Evolutionary conservation across 2,797 vertebrate genomes (phyloP), one percentile per base, ranked within the genome.

Genomic region (Epinephelus malabaricus): DNA sequence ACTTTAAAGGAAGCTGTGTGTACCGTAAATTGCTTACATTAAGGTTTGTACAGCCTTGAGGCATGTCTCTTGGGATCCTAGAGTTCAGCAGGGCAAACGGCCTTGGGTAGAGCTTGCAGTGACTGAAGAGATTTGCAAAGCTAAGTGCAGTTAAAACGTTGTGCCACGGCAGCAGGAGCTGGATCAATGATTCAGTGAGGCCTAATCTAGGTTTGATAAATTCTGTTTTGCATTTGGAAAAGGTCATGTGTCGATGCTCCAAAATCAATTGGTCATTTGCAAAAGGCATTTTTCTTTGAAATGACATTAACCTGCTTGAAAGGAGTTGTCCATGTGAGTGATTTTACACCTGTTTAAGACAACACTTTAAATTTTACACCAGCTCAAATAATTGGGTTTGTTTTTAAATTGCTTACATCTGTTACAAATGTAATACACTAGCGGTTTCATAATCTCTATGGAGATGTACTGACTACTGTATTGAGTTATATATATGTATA

Each of bases 171-270:
- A 30, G 75, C 53, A 30, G 0, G 47, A 21, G 76, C 34, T 14
- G 15, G 84, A 86, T 92, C 80, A 73, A 85, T 88, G 66, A 76
- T 70, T 81, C 75, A 69, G 66, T 47, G 54, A 62, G n/a, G 51
- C 19, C 63, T 84, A 54, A 88, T 79, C 56, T 74, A 54, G 55
- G 65, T 84, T 84, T 88, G 69, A 88, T 88, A 64, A 88, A 92
- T 84, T 74, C 70, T 70, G 81, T 69, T 89, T 85, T 89, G 76
- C 89, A 86, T 86, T 90, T 46, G 53, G 73, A 63, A 87, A 87
- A 89, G 83, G 79, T 82, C 53, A 23, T 21, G 51, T 71, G 65
- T 77, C 68, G 58, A 23, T 58, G n/a, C 50, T 34, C 25, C 4
- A 49, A 69, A 85, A 85, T 88, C 83, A 74, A 83, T 86, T 46